These are phyloP conservation scores for Orchesella flavescens DNA, from an alignment of 2,888 invertebrate genomes.

Conservation along the genomic window DNA sequence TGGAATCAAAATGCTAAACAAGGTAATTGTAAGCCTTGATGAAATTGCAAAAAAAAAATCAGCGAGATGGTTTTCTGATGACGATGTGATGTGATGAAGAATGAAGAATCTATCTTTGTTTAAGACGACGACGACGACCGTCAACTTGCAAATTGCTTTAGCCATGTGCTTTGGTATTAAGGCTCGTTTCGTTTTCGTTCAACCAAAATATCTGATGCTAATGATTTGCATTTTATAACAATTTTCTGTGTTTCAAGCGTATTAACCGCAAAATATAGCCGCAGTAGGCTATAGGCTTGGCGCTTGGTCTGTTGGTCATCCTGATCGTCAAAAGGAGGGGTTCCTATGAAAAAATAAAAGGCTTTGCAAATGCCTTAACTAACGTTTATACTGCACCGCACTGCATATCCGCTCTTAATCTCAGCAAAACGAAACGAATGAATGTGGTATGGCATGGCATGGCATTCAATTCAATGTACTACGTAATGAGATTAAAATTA, in stretches of 20 bases:
- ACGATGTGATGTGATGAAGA: neutral
- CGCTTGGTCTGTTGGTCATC: slow-evolving; percentile 13
- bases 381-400: neutral
- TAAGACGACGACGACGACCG: slow-evolving; percentile 5
- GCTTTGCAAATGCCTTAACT: too few relatives aligned
- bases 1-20: neutral
- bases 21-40: slow-evolving; percentile 25
- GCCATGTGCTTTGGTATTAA: slow-evolving; percentile 1
- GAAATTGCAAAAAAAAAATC: slow-evolving; percentile 32
- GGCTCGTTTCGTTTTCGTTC: too few relatives aligned
- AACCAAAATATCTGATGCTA: neutral
- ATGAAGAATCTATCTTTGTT: neutral
- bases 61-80: neutral
- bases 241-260: neutral
- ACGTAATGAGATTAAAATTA: slow-evolving; percentile 49
- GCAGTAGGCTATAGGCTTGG: neutral
- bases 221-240: neutral
- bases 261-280: neutral
- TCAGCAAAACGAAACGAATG: neutral
- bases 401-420: neutral
- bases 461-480: too few relatives aligned
- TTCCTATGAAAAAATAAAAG: neutral
- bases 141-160: slow-evolving; percentile 9
- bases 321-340: neutral
- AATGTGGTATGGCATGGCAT: neutral